Base-by-base conservation (phyloP, 2,888 invertebrate species). In the Cephus pulcher region DNA sequence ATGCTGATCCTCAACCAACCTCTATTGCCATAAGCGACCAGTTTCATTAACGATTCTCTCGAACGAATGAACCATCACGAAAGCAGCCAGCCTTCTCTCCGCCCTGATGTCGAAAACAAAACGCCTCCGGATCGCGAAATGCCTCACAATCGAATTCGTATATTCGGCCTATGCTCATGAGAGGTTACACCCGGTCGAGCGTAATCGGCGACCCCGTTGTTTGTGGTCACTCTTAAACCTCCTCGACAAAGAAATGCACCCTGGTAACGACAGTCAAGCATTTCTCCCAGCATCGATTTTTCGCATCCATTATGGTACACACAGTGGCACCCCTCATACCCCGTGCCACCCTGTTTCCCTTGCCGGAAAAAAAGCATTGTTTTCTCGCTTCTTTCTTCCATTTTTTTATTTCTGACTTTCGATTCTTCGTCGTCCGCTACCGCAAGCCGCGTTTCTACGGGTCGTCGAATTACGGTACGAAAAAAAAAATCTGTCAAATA, bases 41-140 rank as follows among this genome's bases (percentile, higher is more conserved):
- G 79, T 80, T 83, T 81, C 80, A 81, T 79, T 82, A 80, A 80
- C 84, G 80, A 87, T 87, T 87, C 80, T 85, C 85, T 87, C 87
- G 86, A 88, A 85, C 87, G 88, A 90, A 81, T 89, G 90, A 91
- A 86, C 89, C 87, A 88, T 88, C 87, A 86, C 86, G 87, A 87
- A 90, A 91, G 89, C 90, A 90, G 84, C 87, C 90, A 86, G 86
- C 90, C 91, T 88, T 82, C 90, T 89, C 87, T 87, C 90, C 91
- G 90, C 90, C 91, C 89, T 85, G 84, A 82, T 86, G 85, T 84
- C 82, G 84, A 90, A 89, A 91, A 91, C 91, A 91, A 91, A 91
- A 91, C 91, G 91, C 91, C 91, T 91, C 85, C 85, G 83, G 87
- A 89, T 86, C 84, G 86, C 85, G 83, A 88, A 88, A 88, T 88